A percentile compares a stretch with the other conserved stretches of the same genome.
Conservation (phyloP, 2,888 invertebrate genomes). For the Eupelmus urozonus region DNA sequence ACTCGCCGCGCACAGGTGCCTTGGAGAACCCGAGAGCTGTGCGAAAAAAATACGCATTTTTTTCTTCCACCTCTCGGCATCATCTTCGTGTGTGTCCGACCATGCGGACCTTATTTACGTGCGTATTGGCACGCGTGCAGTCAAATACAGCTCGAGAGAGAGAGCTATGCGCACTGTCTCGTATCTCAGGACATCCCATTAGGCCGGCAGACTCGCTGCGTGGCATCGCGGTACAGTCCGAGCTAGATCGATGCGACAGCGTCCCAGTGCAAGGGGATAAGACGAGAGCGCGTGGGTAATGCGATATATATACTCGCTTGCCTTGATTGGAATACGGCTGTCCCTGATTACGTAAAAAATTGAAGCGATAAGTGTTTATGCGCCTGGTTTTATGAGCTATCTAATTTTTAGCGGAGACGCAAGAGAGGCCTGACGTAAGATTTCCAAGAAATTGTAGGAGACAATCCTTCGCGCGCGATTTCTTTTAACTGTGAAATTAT, state of each 20-base stretch:
- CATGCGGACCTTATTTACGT: constrained; percentile 46
- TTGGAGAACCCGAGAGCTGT: neutral
- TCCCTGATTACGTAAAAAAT: no score
- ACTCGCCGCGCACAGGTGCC: constrained; percentile 1
- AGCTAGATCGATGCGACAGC: neutral
- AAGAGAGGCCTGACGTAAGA: no score
- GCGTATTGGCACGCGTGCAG: constrained; percentile 39
- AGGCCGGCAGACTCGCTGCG: constrained; percentile 35
- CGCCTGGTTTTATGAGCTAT: no score
- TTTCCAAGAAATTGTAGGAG: no score
- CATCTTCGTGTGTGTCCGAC: constrained; percentile 2
- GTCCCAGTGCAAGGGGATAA: no score
- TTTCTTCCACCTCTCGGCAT: neutral
- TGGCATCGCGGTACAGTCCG: neutral
- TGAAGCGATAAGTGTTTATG: no score
- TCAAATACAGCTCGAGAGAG: constrained; percentile 60
- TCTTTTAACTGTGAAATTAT: no score
- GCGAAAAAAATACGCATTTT: neutral
- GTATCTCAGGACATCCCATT: constrained; percentile 69
- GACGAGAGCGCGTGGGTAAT: neutral
- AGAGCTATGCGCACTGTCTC: constrained; percentile 67
- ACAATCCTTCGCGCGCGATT: no score
- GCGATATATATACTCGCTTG: no score
- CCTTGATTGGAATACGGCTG: no score
- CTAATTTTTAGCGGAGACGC: no score